Conservation (phyloP, 2,797 vertebrate genomes). For the Champsocephalus gunnari region DNA sequence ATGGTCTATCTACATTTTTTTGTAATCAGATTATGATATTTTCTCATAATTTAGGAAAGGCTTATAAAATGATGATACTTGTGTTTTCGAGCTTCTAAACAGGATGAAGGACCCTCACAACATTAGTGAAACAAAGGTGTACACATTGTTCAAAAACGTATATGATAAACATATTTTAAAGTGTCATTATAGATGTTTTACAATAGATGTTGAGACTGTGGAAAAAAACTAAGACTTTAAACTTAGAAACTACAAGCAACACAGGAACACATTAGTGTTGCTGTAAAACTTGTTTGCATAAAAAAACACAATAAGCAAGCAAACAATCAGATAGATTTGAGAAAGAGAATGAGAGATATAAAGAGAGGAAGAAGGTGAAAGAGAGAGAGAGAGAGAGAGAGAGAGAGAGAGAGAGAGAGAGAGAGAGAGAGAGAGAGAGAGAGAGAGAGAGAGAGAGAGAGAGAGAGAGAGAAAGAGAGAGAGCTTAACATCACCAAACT, state of each 20-base stretch:
- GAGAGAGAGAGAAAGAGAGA: neutral
- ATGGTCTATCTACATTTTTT: too few relatives aligned
- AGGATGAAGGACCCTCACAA: too few relatives aligned
- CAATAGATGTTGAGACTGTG: too few relatives aligned
- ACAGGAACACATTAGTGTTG: neutral
- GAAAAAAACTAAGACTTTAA: too few relatives aligned
- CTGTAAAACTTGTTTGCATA: neutral
- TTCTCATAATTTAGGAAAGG: too few relatives aligned
- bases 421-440: neutral
- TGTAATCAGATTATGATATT: too few relatives aligned
- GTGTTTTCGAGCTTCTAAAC: neutral
- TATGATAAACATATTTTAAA: too few relatives aligned
- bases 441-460: neutral
- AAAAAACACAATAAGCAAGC: neutral
- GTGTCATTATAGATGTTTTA: too few relatives aligned
- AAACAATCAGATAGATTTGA: neutral
- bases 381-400: neutral
- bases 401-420: neutral
- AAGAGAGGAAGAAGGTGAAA: conserved; percentile 1
- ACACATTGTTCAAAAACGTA: too few relatives aligned
- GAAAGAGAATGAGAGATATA: neutral
- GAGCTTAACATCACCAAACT: conserved; percentile 32
- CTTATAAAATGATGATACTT: neutral
- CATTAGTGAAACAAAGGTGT: too few relatives aligned
- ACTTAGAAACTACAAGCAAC: too few relatives aligned